Conservation (phyloP, 2,888 invertebrate species). For the Athalia circularis region DNA sequence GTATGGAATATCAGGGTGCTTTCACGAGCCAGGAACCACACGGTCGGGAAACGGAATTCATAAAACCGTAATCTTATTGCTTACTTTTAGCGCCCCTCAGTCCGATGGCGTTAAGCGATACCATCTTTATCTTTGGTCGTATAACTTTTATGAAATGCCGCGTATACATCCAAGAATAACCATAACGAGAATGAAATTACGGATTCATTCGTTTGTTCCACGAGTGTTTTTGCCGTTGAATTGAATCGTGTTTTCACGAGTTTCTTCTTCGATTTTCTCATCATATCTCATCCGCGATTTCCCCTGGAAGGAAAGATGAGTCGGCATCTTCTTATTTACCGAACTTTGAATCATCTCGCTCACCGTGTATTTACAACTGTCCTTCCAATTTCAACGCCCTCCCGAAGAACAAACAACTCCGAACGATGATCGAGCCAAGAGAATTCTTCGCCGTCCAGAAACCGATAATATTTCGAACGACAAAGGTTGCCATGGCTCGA, state of each 20-base stretch:
- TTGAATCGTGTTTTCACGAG: background rate
- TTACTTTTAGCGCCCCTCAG: constrained; percentile 18
- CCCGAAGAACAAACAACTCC: background rate
- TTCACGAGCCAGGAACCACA: constrained; percentile 19
- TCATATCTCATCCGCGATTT: background rate
- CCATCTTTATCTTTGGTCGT: constrained; percentile 70
- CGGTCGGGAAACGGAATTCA: constrained; percentile 58
- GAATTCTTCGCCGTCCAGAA: background rate
- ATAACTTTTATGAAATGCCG: constrained; percentile 68
- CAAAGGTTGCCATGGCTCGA: constrained; percentile 3
- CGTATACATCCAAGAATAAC: constrained; percentile 18
- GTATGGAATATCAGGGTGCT: constrained; percentile 21
- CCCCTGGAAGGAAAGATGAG: too few species aligned
- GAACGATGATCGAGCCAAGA: constrained; percentile 3
- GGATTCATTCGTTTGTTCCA: constrained; percentile 29
- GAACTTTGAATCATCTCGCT: background rate
- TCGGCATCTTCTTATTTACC: background rate
- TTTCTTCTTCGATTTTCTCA: background rate
- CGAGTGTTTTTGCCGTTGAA: background rate
- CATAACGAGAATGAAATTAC: constrained; percentile 30
- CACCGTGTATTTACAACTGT: constrained; percentile 1
- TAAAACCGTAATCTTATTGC: constrained; percentile 67
- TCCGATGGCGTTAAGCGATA: constrained; percentile 56
- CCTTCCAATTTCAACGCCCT: background rate
- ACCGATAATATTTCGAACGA: constrained; percentile 16